Evolutionary conservation across 2,113 vertebrate species (phyloP), one percentile per base, ranked within the genome.

Genomic region (Corynorhinus townsendii): DNA sequence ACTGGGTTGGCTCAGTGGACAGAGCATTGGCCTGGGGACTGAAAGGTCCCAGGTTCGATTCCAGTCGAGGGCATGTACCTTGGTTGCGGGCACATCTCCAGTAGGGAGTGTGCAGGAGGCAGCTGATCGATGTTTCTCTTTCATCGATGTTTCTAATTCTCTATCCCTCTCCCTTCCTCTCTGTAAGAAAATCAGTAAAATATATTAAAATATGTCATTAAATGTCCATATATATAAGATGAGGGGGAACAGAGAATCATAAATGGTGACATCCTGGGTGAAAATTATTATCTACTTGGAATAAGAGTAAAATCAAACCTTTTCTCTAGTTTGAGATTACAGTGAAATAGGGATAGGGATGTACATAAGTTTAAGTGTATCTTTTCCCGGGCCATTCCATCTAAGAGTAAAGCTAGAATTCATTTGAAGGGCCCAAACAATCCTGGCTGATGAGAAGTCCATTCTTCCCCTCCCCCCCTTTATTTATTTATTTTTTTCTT

Each of bases 221-320:
- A 89, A 62, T 59, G n/a, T 80, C 14, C 12, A 28, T 30, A 76
- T 1, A 52, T 56, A 35, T 54, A 73, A 64, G 43, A 89, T 35
- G 43, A 26, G 40, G 54, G 5, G 11, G 11, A 69, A 95, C 12
- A 94, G 3, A 89, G 59, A 84, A n/a, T 90, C 62, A 95, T 1
- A 94, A 72, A 95, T 71, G 26, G 17, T 76, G 17, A 93, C 17
- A 75, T 89, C 20, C 54, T 8, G 11, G 11, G 33, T 84, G 8
- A 93, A 97, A 96, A 85, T 47, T 75, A 47, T 16, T 66, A 45
- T 62, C 45, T 56, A 89, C 40, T 71, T 91, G 26, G n/a, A 92
- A 76, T 86, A 86, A 82, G 9, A 52, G 45, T 40, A 86, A 79
- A 89, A 90, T 80, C 40, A 94, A 82, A 85, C 47, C 90, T 59